A percentile compares a stretch with the other conserved stretches of the same genome.
Evolutionary conservation across 2,797 vertebrate species (phyloP).

Genomic region (Benthosema pterotum): DNA sequence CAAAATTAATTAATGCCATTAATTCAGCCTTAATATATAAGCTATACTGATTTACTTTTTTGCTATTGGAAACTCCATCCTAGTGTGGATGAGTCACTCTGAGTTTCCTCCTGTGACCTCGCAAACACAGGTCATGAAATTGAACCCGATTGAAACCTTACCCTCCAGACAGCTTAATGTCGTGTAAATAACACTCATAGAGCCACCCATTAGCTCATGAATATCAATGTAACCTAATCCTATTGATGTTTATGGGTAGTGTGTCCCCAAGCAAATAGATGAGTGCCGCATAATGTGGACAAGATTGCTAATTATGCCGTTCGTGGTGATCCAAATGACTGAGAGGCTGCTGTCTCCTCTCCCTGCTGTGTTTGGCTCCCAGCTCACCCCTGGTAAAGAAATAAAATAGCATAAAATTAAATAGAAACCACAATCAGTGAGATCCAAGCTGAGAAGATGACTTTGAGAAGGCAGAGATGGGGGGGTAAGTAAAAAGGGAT

Average conservation of each 20-base stretch:
- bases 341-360: constrained; percentile 17
- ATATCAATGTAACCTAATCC: constrained; percentile 81
- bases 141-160: constrained; percentile 70
- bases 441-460: not conserved
- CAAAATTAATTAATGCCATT: too few relatives aligned
- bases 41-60: not conserved
- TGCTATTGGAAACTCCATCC: constrained; percentile 44
- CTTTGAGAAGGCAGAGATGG: not conserved
- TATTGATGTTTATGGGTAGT: constrained; percentile 78
- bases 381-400: constrained; percentile 2
- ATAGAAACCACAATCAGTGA: not conserved
- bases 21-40: too few relatives aligned
- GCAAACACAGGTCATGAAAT: constrained; percentile 66
- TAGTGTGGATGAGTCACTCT: constrained; percentile 42
- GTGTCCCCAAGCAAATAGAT: constrained; percentile 66
- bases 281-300: constrained; percentile 63
- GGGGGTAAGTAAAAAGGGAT: too few relatives aligned
- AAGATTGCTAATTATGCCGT: constrained; percentile 58
- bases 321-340: constrained; percentile 49
- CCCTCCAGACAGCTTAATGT: constrained; percentile 74
- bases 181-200: constrained; percentile 75
- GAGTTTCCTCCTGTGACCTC: constrained; percentile 36
- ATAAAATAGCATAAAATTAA: too few relatives aligned
- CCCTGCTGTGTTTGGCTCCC: constrained; percentile 27
- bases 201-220: constrained; percentile 74